Base-by-base conservation (phyloP, 2,888 invertebrate genomes). In the Parnassius apollo region DNA sequence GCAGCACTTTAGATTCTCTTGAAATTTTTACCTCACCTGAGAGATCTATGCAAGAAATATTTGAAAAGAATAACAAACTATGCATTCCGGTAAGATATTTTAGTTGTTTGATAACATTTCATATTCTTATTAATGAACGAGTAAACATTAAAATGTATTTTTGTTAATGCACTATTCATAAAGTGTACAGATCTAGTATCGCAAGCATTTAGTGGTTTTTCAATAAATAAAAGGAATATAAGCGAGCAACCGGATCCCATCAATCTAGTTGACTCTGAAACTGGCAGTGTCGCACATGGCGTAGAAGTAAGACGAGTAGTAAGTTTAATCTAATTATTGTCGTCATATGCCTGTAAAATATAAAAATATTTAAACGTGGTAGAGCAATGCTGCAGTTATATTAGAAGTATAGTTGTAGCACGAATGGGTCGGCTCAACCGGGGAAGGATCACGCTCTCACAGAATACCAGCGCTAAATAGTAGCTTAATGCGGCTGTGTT, bases 181-280 rank as follows among this genome's bases (percentile, higher is more conserved):
- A 25, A 68, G 68, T 61, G 63, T 65, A 9, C 67, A 85, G 86
- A 71, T 35, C 35, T 13, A 13, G 49, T 9, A 2, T 49, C 49
- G 57, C 87, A 85, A 70, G 85, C 80, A 2, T 89, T 89, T 57
- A 91, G 91, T 71, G 88, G 88, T 0, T 88, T 84, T 68, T 87
- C 89, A 18, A 77, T 89, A 57, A 76, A 83, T 53, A 82, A 77
- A 49, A 75, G 74, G 0, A 65, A 80, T 18, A 69, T 72, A n/a
- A 82, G 85, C 1, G 85, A 88, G 63, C 82, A 81, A 62, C 78
- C 77, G 3, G 83, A 89, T 71, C 76, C 74, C 52, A 70, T 83
- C 0, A 85, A 83, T 66, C 71, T 81, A n/a, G 71, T 86, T 0
- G 87, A 90, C 64, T 86, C 88, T 1, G 88, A 88, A 67, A 85